Percentiles rank a stretch among this genome's conserved stretches.
These are phyloP conservation scores for Araneus ventricosus DNA, from an alignment of 1,140 invertebrate species.

Conservation along the genomic window DNA sequence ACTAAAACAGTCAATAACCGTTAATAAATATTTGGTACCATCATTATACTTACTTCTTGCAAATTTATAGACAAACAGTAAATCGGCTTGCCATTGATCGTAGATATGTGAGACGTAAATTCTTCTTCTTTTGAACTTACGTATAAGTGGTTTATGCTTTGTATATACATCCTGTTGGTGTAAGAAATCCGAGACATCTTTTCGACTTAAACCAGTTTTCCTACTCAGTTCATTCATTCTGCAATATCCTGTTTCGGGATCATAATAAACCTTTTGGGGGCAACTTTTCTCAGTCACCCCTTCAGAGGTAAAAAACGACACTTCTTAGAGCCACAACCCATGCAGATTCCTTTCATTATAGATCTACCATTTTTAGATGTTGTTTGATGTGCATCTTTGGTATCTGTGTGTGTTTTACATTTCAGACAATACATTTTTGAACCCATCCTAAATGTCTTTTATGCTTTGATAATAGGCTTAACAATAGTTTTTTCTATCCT, in stretches of 20 bases:
- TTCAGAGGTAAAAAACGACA: constrained; percentile 45
- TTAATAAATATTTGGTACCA: constrained; percentile 80
- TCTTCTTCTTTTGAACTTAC: constrained; percentile 74
- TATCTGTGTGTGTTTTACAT: constrained; percentile 45
- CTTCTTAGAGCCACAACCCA: constrained; percentile 25
- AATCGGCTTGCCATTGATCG: constrained; percentile 80
- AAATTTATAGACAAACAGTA: constrained; percentile 78
- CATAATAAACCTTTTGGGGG: constrained; percentile 18
- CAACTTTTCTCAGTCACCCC: not conserved
- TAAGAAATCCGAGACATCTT: constrained; percentile 15
- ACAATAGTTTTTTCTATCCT: constrained; percentile 12
- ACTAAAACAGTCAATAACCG: constrained; percentile 81
- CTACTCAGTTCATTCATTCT: not conserved
- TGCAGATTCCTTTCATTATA: constrained; percentile 49
- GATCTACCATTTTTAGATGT: constrained; percentile 57
- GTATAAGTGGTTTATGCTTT: constrained; percentile 70
- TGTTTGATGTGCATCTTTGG: not conserved
- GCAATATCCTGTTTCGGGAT: not conserved
- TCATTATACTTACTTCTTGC: constrained; percentile 78
- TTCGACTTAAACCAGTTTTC: constrained; percentile 30
- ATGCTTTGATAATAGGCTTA: constrained; percentile 65
- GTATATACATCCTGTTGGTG: constrained; percentile 76
- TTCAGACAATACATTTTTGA: constrained; percentile 49
- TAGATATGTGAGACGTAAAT: constrained; percentile 77
- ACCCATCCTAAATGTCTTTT: constrained; percentile 44